A percentile compares a stretch with the other conserved stretches of the same genome.
These are phyloP conservation scores for Rhinopomastus cyanomelas DNA, from an alignment of 2,113 vertebrate genomes.

Conservation along the genomic window DNA sequence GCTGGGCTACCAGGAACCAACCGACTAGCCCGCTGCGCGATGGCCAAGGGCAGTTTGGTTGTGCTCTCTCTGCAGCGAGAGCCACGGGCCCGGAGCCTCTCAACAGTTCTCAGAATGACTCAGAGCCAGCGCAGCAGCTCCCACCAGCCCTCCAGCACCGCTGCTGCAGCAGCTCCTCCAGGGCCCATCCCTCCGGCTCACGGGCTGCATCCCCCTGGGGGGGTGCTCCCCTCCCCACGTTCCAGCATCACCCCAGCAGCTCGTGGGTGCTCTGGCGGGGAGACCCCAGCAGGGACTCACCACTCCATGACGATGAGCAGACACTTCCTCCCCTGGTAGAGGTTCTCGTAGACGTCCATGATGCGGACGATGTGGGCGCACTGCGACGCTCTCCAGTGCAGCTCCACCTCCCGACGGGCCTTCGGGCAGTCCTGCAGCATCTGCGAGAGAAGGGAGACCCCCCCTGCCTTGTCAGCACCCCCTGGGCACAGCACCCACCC, in stretches of 20 bases:
- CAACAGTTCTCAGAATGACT: background rate
- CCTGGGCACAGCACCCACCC: background rate
- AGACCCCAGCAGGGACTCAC: conserved; percentile 64
- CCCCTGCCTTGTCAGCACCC: background rate
- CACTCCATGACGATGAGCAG: conserved; percentile 99
- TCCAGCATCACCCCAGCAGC: fast-evolving
- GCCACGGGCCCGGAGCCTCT: background rate
- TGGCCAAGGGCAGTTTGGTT: conserved; percentile 3
- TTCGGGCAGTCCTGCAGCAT: conserved; percentile 97
- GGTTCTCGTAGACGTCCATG: conserved; percentile 95
- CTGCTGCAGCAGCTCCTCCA: background rate
- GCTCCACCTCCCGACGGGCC: conserved; percentile 92
- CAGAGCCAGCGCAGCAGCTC: background rate
- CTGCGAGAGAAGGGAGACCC: conserved; percentile 59
- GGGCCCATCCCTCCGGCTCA: fast-evolving
- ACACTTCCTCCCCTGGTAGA: conserved; percentile 91
- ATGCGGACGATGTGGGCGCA: conserved; percentile 94
- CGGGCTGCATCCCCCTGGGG: background rate
- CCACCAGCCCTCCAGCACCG: background rate
- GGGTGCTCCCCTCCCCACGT: fast-evolving
- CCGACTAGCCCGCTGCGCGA: background rate
- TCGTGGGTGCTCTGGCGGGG: fast-evolving
- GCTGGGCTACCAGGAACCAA: background rate
- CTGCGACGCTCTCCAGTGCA: conserved; percentile 94
- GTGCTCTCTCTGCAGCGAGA: background rate